Conservation (phyloP, 2,113 vertebrate genomes). For the Poeciliopsis prolifica region DNA sequence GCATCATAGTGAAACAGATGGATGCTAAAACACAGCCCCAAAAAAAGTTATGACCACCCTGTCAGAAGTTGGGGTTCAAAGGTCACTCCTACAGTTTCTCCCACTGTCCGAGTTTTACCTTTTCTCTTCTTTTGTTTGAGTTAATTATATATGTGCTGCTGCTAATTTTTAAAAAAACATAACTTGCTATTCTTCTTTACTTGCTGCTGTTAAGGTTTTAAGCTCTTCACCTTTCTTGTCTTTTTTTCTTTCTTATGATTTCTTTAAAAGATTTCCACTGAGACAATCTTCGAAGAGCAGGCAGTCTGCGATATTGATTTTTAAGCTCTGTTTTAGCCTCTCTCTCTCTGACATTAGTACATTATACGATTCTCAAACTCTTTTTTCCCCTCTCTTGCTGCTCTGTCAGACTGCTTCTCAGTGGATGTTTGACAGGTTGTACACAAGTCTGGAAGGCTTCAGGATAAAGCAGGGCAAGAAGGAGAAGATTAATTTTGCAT, state of each 20-base stretch:
- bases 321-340: neutral
- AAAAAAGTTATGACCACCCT: no score
- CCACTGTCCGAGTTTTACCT: no score
- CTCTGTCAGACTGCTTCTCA: neutral
- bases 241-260: neutral
- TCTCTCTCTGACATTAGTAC: conserved; percentile 9
- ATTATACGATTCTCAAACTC: neutral
- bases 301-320: neutral
- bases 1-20: no score
- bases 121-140: no score
- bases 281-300: conserved; percentile 7
- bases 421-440: neutral
- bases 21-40: no score
- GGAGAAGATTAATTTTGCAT: neutral
- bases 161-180: no score
- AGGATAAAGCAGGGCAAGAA: neutral
- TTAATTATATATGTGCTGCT: no score
- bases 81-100: no score
- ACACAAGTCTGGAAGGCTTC: neutral
- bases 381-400: neutral
- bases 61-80: no score
- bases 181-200: neutral
- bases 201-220: neutral
- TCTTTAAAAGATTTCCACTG: neutral
- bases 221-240: neutral